phyloP scores from a whole-genome alignment of 2,113 vertebrate genomes.

The Pontoporia blainvillei region DNA sequence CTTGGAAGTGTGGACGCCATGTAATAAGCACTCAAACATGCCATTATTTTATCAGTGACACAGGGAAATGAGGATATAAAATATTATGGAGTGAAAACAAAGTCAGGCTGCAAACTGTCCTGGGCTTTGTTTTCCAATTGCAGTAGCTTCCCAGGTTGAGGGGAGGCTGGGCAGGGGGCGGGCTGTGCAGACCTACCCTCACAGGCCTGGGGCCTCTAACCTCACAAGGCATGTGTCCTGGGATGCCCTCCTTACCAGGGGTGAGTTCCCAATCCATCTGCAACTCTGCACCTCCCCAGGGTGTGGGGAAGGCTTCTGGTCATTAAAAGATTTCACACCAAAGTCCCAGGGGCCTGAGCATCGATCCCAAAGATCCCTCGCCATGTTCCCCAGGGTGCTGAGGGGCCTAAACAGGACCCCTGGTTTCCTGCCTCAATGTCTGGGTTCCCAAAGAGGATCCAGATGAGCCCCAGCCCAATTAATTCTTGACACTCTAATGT shows the following conservation, averaged over 20 bases:
- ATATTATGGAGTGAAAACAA: background rate
- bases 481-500: rapidly evolving
- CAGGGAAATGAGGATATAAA: background rate
- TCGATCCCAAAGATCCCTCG: background rate
- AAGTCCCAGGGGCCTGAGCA: background rate
- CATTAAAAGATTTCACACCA: background rate
- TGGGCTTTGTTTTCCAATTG: background rate
- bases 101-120: background rate
- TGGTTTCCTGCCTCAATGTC: background rate
- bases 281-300: no score
- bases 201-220: background rate
- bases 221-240: rapidly evolving
- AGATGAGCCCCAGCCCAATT: background rate
- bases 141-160: background rate
- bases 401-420: no score
- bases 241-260: background rate
- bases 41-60: background rate
- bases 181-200: no score
- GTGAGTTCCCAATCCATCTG: background rate
- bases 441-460: no score
- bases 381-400: rapidly evolving
- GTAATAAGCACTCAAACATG: background rate
- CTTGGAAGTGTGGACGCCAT: background rate
- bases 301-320: background rate
- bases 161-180: background rate